These are phyloP conservation scores for Myiagra hebetior DNA, from an alignment of 2,113 vertebrate species.

Conservation along the genomic window DNA sequence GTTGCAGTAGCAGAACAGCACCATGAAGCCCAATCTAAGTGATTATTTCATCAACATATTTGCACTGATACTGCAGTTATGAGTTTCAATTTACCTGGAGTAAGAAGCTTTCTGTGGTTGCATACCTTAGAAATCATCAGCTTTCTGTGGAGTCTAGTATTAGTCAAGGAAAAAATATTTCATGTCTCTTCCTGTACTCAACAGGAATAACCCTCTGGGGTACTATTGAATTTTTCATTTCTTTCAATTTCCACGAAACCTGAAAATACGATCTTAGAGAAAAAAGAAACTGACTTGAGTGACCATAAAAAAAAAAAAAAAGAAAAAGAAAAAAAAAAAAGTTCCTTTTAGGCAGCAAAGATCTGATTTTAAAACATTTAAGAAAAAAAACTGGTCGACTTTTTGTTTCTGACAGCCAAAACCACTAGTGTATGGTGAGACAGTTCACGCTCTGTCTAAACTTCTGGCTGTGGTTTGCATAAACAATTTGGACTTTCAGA, in stretches of 20 bases:
- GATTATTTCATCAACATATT: neutral
- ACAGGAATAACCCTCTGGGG: neutral
- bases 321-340: neutral
- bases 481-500: neutral
- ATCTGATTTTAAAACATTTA: neutral
- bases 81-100: neutral
- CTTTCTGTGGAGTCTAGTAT: neutral
- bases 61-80: neutral
- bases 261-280: neutral
- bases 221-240: neutral
- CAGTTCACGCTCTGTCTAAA: neutral
- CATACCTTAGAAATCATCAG: neutral
- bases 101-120: neutral
- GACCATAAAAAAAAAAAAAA: neutral
- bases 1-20: neutral
- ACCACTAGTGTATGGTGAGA: neutral
- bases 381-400: neutral
- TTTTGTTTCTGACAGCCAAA: neutral
- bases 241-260: neutral
- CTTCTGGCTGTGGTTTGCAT: neutral
- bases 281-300: neutral
- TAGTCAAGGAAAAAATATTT: slow-evolving; percentile 8
- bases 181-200: neutral
- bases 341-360: neutral
- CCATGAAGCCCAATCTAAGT: neutral